These are phyloP conservation scores for Coleophora flavipennella DNA, from an alignment of 2,888 invertebrate species.

Conservation along the genomic window DNA sequence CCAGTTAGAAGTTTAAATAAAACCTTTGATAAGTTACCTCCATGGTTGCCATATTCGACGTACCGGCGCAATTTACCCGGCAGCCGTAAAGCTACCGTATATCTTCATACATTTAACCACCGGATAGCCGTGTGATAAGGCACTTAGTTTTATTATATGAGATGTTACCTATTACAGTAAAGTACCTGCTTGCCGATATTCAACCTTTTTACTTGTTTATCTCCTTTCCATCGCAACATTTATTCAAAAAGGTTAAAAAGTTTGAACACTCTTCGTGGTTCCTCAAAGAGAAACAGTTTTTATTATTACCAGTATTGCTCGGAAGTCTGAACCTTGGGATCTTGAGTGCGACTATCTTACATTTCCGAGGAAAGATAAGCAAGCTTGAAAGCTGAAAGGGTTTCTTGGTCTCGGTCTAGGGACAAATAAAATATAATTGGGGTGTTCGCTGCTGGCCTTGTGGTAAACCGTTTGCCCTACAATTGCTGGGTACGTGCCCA, in stretches of 20 bases:
- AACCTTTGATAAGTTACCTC: no score
- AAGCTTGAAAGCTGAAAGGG: slow-evolving; percentile 26
- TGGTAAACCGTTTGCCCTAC: slow-evolving; percentile 12
- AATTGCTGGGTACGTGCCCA: slow-evolving; percentile 10
- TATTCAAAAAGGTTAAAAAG: slow-evolving; percentile 2
- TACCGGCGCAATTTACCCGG: no score
- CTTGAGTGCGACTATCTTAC: slow-evolving; percentile 11
- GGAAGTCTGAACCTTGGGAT: not conserved
- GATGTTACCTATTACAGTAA: no score
- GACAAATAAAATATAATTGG: slow-evolving; percentile 39
- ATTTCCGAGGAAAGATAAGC: slow-evolving; percentile 25
- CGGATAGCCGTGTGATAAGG: no score
- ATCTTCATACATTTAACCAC: no score
- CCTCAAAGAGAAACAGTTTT: not conserved
- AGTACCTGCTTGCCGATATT: no score
- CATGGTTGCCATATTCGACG: no score
- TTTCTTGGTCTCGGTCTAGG: slow-evolving; percentile 26
- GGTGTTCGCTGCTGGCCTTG: slow-evolving; percentile 10
- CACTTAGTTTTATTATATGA: no score
- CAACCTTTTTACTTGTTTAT: not conserved
- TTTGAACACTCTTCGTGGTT: not conserved
- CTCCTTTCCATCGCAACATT: not conserved
- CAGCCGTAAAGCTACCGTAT: no score
- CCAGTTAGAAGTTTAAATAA: no score
- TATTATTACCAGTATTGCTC: slow-evolving; percentile 1